Base-by-base conservation (phyloP, 2,113 vertebrate species). In the Clupea harengus region DNA sequence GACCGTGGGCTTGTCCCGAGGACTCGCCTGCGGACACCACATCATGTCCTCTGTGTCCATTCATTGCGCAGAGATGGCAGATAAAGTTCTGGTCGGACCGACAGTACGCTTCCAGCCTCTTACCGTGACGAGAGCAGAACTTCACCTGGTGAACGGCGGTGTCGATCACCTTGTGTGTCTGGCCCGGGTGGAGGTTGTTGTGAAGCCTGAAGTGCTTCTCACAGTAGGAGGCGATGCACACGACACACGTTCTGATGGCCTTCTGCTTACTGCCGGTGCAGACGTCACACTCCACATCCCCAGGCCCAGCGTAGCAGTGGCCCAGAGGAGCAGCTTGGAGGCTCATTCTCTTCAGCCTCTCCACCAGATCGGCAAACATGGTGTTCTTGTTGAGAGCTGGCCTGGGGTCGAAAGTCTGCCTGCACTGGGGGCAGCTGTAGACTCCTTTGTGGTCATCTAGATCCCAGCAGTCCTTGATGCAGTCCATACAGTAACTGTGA, bases 401-500 rank as follows among this genome's bases (percentile, higher is more conserved):
- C 60, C 91, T 92, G 64, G 93, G 91, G 83, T 92, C 93, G 90
- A 96, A 95, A 85, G 91, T 91, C 86, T 95, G 93, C 89, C 93
- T 93, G 92, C 95, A 96, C 81, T 95, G 92, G 6, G 95, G 95
- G 91, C 95, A 95, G 84, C 93, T 93, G 46, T 89, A 87, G 91
- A 86, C 87, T 84, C 81, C 91, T 17, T 44, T 82, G 44, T 67
- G 75, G 47, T 94, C 92, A 81, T 46, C 46, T 45, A 75, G 8
- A 28, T 94, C 93, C 89, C 95, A 93, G 87, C 95, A 92, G 4
- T 90, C 89, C 39, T 84, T 87, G 86, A 96, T 85, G 87, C 95
- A 96, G 85, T 87, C 84, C 72, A 94, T 91, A 90, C 95, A 96
- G 93, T 95, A 96, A 89, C 95, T 96, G 92, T 96, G 95, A 84